Evolutionary conservation across 2,888 invertebrate species (phyloP).

Genomic region (Watsonalla cultraria): DNA sequence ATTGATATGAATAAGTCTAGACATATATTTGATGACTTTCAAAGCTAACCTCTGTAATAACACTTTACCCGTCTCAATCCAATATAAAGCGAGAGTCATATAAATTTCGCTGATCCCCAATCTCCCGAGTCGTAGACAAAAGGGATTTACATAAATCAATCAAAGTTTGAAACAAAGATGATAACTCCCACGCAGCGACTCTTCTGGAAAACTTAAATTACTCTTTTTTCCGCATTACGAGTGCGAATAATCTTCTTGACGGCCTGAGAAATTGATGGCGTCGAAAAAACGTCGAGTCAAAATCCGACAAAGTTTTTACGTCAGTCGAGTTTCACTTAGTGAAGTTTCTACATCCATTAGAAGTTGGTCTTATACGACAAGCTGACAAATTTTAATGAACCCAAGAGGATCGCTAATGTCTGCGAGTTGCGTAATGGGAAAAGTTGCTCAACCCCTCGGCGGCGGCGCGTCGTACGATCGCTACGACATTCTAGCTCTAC

Average conservation of each 20-base stretch:
- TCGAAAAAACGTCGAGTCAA: conserved; percentile 63
- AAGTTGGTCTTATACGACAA: conserved; percentile 72
- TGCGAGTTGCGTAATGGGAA: conserved; percentile 71
- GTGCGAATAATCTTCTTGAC: conserved; percentile 79
- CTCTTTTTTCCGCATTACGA: conserved; percentile 75
- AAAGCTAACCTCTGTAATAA: neutral
- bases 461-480: conserved; percentile 13
- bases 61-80: neutral
- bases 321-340: conserved; percentile 76
- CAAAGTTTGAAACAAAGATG: conserved; percentile 75
- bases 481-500: conserved; percentile 41
- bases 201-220: conserved; percentile 74
- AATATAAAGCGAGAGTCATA: neutral
- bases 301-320: conserved; percentile 72
- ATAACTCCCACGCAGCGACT: conserved; percentile 72
- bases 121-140: conserved; percentile 24
- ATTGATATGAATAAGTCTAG: no score
- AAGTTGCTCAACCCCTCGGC: conserved; percentile 51
- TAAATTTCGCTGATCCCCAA: conserved; percentile 35
- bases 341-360: conserved; percentile 76
- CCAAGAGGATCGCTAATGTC: conserved; percentile 75
- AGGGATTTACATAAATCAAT: conserved; percentile 71
- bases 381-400: conserved; percentile 79
- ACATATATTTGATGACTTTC: no score
- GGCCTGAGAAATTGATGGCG: conserved; percentile 76